phyloP scores from a whole-genome alignment of 2,113 vertebrate genomes.

The Atrichornis clamosus region DNA sequence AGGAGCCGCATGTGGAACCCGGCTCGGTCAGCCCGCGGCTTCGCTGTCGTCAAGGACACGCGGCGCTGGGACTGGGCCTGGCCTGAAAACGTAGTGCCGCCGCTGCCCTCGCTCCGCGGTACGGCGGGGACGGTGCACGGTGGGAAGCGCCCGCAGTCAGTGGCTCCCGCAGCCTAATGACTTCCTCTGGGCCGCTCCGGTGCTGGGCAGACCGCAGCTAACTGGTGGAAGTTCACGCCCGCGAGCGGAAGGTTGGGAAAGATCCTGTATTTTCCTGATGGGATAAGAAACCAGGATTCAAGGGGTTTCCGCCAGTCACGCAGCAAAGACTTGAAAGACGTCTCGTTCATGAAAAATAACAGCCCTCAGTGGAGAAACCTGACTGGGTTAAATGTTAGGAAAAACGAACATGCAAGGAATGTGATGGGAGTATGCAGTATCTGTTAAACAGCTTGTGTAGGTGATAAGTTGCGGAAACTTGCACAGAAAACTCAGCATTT shows the following conservation, averaged over 20 bases:
- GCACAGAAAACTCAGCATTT: neutral
- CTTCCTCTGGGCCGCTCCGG: neutral
- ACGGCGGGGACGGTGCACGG: neutral
- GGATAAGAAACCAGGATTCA: neutral
- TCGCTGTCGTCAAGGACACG: accelerated
- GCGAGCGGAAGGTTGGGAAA: neutral
- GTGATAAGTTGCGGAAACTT: neutral
- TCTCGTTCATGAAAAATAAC: neutral
- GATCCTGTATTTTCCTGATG: neutral
- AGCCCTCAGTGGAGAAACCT: neutral
- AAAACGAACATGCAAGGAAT: neutral
- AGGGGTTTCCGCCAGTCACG: neutral
- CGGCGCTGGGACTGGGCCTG: neutral
- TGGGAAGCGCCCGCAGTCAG: neutral
- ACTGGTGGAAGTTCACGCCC: neutral
- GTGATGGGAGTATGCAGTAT: too few species aligned
- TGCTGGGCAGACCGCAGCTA: neutral
- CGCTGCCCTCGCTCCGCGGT: neutral
- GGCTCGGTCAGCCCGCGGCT: neutral
- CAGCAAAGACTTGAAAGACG: neutral
- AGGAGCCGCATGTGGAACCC: neutral
- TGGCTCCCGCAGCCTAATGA: neutral
- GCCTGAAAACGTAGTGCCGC: accelerated
- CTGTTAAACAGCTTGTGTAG: neutral
- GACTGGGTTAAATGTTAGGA: neutral